These are phyloP conservation scores for Cassiopea andromeda DNA, from an alignment of 30 jellyfish, hydroid and myxozoan species.

Conservation along the genomic window DNA sequence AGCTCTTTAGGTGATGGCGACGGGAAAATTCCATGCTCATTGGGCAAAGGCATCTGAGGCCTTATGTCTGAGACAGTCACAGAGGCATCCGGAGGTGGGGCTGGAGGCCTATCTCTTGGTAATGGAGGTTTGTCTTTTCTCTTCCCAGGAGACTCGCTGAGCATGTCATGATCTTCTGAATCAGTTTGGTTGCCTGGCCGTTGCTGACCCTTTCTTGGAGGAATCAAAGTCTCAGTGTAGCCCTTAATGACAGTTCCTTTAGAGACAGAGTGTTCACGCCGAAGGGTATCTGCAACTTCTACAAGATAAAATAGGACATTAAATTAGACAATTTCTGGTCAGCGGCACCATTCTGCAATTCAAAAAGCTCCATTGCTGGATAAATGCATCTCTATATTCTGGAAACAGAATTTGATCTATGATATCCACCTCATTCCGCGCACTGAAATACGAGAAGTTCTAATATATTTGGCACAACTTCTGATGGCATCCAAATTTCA, in stretches of 20 bases:
- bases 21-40: neutral
- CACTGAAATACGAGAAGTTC: too few relatives aligned
- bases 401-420: too few relatives aligned
- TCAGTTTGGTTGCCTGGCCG: neutral
- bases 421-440: too few relatives aligned
- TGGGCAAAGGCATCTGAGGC: slow-evolving; percentile 60
- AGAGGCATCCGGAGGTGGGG: slow-evolving; percentile 67
- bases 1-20: neutral
- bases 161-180: slow-evolving; percentile 2
- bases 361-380: too few relatives aligned
- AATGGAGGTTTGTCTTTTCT: slow-evolving; percentile 37
- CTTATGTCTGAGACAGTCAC: slow-evolving; percentile 16
- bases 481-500: too few relatives aligned
- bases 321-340: neutral
- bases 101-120: slow-evolving; percentile 80
- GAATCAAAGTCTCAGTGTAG: slow-evolving; percentile 46
- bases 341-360: too few relatives aligned
- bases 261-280: slow-evolving; percentile 54
- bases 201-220: slow-evolving; percentile 7
- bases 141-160: slow-evolving; percentile 15
- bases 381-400: too few relatives aligned
- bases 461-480: too few relatives aligned
- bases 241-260: slow-evolving; percentile 37
- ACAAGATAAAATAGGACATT: neutral
- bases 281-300: slow-evolving; percentile 72